These are phyloP conservation scores for Turdus rufiventris DNA, from an alignment of 2,113 vertebrate genomes.

Conservation along the genomic window DNA sequence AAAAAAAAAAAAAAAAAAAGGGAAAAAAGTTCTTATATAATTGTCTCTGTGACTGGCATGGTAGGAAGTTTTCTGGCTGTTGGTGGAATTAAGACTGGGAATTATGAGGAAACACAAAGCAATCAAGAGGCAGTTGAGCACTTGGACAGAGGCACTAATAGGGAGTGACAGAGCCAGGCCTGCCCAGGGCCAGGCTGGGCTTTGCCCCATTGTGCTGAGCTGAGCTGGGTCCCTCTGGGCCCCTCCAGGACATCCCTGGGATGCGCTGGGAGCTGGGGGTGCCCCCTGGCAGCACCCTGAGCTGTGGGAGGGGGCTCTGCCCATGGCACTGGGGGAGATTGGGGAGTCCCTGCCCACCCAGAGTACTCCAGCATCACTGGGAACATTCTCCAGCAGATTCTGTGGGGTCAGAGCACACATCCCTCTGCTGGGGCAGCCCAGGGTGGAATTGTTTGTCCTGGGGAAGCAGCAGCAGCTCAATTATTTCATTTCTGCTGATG, in stretches of 20 bases:
- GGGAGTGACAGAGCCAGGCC: not conserved
- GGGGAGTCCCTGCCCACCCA: not conserved
- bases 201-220: not conserved
- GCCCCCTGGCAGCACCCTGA: not conserved
- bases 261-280: rapidly evolving
- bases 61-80: conserved; percentile 3
- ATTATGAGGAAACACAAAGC: conserved; percentile 15
- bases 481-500: not conserved
- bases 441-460: not conserved
- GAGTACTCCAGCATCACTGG: too few relatives aligned
- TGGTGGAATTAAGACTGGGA: not conserved
- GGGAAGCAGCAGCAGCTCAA: not conserved
- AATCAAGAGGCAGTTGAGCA: not conserved
- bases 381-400: rapidly evolving
- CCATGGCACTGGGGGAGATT: rapidly evolving
- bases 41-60: not conserved
- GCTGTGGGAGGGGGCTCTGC: not conserved
- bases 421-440: not conserved
- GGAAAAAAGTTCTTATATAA: not conserved
- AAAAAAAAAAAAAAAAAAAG: not conserved
- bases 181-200: not conserved
- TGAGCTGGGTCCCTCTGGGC: not conserved
- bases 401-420: not conserved
- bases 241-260: not conserved
- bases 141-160: not conserved